Evolutionary conservation across 2,888 invertebrate species (phyloP).

Genomic region (Orthosia cruda): DNA sequence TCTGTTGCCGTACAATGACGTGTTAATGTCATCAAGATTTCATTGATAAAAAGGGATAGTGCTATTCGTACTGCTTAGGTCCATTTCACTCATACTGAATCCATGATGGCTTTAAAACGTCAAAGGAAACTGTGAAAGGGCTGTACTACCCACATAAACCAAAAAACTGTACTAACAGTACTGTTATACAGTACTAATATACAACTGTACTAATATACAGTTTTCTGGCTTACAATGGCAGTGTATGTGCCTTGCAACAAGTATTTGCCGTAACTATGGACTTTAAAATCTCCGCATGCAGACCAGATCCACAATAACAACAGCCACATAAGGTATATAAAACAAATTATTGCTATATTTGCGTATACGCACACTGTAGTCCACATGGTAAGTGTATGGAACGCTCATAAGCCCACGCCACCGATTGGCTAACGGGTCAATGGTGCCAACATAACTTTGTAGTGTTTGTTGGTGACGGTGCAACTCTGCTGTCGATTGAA

Average conservation of each 20-base stretch:
- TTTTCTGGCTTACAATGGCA: not conserved
- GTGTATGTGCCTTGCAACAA: not conserved
- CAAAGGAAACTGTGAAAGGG: not conserved
- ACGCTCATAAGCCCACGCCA: slow-evolving; percentile 38
- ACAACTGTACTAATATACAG: too few relatives aligned
- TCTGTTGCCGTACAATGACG: not conserved
- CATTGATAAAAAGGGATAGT: not conserved
- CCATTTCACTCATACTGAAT: not conserved
- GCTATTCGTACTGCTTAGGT: not conserved
- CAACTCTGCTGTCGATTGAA: slow-evolving; percentile 31
- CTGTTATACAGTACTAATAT: too few relatives aligned
- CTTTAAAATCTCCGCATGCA: slow-evolving; percentile 30
- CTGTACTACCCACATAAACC: not conserved
- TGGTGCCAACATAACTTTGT: slow-evolving; percentile 26
- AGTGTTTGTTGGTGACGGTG: slow-evolving; percentile 19
- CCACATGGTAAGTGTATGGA: slow-evolving; percentile 42
- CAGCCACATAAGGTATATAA: slow-evolving; percentile 36
- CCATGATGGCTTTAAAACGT: not conserved
- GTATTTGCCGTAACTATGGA: too few relatives aligned
- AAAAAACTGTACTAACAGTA: too few relatives aligned
- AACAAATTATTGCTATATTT: slow-evolving; percentile 61
- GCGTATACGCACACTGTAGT: slow-evolving; percentile 50
- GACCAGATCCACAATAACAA: slow-evolving; percentile 42
- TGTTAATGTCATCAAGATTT: not conserved
- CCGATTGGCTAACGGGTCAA: slow-evolving; percentile 24